phyloP scores from a whole-genome alignment of 2,113 vertebrate species.

The Rhizomys pruinosus region DNA sequence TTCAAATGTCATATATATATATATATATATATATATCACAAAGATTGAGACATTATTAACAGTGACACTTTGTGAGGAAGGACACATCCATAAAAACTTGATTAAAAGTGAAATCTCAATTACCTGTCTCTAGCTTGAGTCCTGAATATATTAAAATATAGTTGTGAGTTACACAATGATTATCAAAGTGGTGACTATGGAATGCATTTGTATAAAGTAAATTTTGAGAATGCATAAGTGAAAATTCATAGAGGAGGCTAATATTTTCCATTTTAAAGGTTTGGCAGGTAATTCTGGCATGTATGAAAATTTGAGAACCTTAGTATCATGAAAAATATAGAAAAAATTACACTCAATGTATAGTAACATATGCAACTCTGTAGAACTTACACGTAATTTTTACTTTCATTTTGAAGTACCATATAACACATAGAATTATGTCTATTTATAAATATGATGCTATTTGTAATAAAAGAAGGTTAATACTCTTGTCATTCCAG shows the following conservation, averaged over 20 bases:
- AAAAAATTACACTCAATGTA: rapidly evolving
- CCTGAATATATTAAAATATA: slow-evolving; percentile 9
- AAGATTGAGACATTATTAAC: slow-evolving; percentile 48
- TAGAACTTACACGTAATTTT: not conserved
- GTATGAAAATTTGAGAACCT: not conserved
- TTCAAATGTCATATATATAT: not conserved
- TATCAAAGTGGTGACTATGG: not conserved
- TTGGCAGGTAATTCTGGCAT: not conserved
- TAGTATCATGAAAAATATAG: not conserved
- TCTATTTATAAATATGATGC: not conserved
- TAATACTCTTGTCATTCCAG: not conserved
- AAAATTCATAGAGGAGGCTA: not conserved
- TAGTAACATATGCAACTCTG: not conserved
- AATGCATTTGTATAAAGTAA: not conserved
- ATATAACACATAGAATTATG: not conserved
- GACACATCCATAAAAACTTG: not conserved
- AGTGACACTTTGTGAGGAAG: slow-evolving; percentile 55
- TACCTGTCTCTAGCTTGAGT: slow-evolving; percentile 28
- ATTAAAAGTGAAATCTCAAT: slow-evolving; percentile 41
- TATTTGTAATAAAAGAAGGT: not conserved
- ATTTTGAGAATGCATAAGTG: slow-evolving; percentile 16
- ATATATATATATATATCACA: too few species aligned
- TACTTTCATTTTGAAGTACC: not conserved
- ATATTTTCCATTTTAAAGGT: not conserved
- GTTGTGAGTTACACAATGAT: not conserved